Evolutionary conservation across 53 echinoderm and acorn worm genomes (phyloP).

Genomic region (Henricia sp.): DNA sequence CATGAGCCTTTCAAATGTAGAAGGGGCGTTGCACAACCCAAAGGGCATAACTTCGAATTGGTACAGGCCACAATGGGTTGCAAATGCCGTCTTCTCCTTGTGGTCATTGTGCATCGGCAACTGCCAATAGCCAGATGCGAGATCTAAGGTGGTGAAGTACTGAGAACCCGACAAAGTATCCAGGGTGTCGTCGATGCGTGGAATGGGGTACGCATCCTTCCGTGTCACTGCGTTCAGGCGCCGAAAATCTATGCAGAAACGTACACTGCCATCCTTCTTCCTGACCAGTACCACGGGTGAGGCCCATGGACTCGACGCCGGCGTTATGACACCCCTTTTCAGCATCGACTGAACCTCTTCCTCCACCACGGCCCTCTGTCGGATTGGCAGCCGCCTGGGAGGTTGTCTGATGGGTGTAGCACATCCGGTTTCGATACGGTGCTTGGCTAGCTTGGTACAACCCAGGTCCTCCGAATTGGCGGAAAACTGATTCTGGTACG

Average conservation of each 20-base stretch:
- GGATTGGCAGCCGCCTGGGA: constrained; percentile 13
- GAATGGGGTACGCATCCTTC: constrained; percentile 34
- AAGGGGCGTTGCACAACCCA: constrained; percentile 50
- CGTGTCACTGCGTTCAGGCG: constrained; percentile 20
- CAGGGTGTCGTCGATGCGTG: constrained; percentile 31
- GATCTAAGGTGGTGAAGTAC: constrained; percentile 27
- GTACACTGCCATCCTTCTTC: constrained; percentile 28
- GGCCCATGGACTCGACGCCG: constrained; percentile 30
- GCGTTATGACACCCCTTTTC: constrained; percentile 10
- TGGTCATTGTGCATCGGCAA: constrained; percentile 31
- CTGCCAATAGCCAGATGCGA: constrained; percentile 54
- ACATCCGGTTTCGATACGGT: constrained; percentile 31
- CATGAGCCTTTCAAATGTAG: constrained; percentile 65
- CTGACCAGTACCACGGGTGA: constrained; percentile 30
- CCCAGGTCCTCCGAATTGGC: background rate
- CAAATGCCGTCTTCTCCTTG: constrained; percentile 64
- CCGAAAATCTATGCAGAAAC: constrained; percentile 36
- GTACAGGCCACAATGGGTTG: constrained; percentile 42
- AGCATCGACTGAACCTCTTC: constrained; percentile 17
- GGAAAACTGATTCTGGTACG: background rate
- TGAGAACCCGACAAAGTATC: constrained; percentile 19
- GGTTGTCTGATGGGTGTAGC: constrained; percentile 25
- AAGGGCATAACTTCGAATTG: constrained; percentile 68
- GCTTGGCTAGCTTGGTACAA: constrained; percentile 24
- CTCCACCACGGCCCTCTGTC: constrained; percentile 5